A percentile compares a stretch with the other conserved stretches of the same genome.
Evolutionary conservation across 2,888 invertebrate genomes (phyloP).

Genomic region (Polymixis flavicincta): DNA sequence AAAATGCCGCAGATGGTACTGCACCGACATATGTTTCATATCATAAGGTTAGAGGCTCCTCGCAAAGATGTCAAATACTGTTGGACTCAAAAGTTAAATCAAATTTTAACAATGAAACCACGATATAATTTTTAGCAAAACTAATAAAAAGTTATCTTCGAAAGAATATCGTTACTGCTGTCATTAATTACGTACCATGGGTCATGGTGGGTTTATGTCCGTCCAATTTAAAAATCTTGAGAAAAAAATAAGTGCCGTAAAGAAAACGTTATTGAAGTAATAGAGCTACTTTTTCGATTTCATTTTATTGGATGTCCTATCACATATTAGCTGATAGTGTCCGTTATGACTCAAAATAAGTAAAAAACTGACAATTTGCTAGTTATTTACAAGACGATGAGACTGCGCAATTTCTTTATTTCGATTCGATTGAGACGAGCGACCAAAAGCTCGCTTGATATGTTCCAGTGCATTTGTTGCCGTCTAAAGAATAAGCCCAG

Average conservation of each 20-base stretch:
- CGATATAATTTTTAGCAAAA: not conserved
- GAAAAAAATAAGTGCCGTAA: conserved; percentile 1
- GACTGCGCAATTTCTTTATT: conserved; percentile 81
- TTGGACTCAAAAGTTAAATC: conserved; percentile 34
- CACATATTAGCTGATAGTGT: conserved; percentile 74
- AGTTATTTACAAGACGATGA: conserved; percentile 83
- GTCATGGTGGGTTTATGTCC: not conserved
- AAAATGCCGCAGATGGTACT: conserved; percentile 66
- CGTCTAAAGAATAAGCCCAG: conserved; percentile 73
- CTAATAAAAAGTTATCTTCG: conserved; percentile 8
- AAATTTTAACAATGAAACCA: conserved; percentile 10
- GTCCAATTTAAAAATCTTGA: not conserved
- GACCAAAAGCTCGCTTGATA: conserved; percentile 68
- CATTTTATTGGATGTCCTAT: conserved; percentile 76
- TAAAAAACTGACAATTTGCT: conserved; percentile 76
- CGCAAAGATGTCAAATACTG: conserved; percentile 56
- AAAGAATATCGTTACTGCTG: not conserved
- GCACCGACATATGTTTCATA: conserved; percentile 68
- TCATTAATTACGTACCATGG: not conserved
- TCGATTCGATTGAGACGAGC: conserved; percentile 75
- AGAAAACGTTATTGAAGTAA: conserved; percentile 48
- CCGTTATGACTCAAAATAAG: conserved; percentile 75
- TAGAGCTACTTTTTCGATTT: conserved; percentile 77
- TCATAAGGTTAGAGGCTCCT: conserved; percentile 67
- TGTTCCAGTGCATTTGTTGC: conserved; percentile 73